Evolutionary conservation across 2,113 vertebrate genomes (phyloP), one percentile per base, ranked within the genome.

Genomic region (Mirounga angustirostris): DNA sequence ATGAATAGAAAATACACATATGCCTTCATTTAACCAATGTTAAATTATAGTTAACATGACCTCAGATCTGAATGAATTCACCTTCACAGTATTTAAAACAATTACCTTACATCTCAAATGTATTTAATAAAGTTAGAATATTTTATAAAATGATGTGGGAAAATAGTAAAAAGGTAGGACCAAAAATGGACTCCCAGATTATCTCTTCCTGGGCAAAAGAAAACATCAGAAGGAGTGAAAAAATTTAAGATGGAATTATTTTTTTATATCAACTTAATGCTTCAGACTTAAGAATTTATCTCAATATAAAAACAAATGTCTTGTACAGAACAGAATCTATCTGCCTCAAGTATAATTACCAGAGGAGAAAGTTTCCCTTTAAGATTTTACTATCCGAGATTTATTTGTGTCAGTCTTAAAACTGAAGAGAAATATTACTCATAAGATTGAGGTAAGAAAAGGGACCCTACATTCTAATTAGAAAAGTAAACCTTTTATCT

Each of bases 401-500:
- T 97, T 76, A 90, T 58, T 95, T 92, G 90, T 90, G 16, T 65
- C 33, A 15, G n/a, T 83, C 43, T 83, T 89, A 76, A 96, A 88
- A 59, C 40, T 50, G 16, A 91, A 85, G 54, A 92, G 10, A 96
- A 89, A 96, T 52, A 80, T 71, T 61, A n/a, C 36, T 94, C 43
- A 69, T 80, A 88, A 58, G 74, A 89, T 19, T 83, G 14, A 95
- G 54, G 18, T 11, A 78, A 67, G 58, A 85, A 94, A 80, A 96
- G 46, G 43, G 9, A 80, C 9, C 43, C 30, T 56, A 21, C 12
- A 90, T 85, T 52, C 33, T 56, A 95, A 97, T 92, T 91, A 89
- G 82, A 91, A 96, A 94, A 90, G 16, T 46, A 92, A 94, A 36
- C 9, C 94, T 96, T 97, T 88, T 56, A 50, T 30, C 30, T 89